Conservation (phyloP, 2,888 invertebrate species). For the Philhelius pedissequus region DNA sequence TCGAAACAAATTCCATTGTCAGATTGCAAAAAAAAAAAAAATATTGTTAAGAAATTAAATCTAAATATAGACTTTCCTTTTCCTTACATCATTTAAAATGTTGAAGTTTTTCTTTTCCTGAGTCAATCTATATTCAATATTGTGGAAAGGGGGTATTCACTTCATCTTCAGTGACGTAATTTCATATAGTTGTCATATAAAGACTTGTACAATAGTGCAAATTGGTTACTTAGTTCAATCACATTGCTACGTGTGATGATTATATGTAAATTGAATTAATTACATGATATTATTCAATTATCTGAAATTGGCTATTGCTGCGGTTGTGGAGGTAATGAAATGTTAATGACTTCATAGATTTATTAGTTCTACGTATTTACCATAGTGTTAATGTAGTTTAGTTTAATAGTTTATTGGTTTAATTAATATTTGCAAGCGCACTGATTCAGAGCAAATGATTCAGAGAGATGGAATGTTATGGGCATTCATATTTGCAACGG, state of each 20-base stretch:
- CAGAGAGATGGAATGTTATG: too few species aligned
- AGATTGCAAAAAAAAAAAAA: constrained; percentile 3
- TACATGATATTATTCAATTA: constrained; percentile 2
- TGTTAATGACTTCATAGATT: background rate
- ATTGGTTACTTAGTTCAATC: constrained; percentile 13
- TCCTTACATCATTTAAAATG: background rate
- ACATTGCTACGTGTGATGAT: constrained; percentile 12
- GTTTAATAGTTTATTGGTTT: too few species aligned
- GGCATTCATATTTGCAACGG: too few species aligned
- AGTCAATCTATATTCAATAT: background rate
- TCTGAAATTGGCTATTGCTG: too few species aligned
- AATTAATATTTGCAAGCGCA: too few species aligned
- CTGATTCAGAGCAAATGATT: too few species aligned
- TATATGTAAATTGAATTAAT: background rate
- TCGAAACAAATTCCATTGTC: constrained; percentile 16
- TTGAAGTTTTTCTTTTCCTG: background rate
- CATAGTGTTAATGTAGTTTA: too few species aligned
- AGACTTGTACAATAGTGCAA: background rate
- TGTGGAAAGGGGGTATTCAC: background rate
- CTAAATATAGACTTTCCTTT: constrained; percentile 23
- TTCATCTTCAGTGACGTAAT: constrained; percentile 3
- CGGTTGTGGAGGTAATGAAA: background rate
- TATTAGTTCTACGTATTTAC: too few species aligned
- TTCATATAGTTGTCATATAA: background rate
- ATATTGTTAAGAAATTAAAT: background rate